A percentile compares a stretch with the other conserved stretches of the same genome.
These are phyloP conservation scores for Anisognathus igniventris DNA, from an alignment of 2,797 vertebrate species.

Conservation along the genomic window DNA sequence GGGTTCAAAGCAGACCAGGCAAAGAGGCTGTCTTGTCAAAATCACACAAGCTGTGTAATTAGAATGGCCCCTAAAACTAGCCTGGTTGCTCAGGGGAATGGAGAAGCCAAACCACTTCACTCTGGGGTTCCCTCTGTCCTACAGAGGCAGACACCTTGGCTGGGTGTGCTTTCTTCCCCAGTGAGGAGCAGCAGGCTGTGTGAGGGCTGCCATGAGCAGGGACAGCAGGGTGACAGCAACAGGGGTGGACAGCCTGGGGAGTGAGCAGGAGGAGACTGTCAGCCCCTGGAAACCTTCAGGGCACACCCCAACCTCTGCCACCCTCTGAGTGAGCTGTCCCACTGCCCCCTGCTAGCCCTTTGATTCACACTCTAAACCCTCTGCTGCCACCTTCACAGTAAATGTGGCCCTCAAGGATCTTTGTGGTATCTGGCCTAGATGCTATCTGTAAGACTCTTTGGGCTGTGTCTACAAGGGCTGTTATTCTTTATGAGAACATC, in stretches of 20 bases:
- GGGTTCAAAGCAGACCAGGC: not conserved
- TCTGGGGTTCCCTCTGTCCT: not conserved
- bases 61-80: not conserved
- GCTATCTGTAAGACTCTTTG: not conserved
- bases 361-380: not conserved
- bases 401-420: not conserved
- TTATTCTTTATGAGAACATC: not conserved
- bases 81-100: not conserved
- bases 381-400: rapidly evolving
- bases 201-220: rapidly evolving
- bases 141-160: not conserved
- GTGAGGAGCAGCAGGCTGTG: not conserved
- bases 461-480: rapidly evolving
- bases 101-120: not conserved
- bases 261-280: rapidly evolving
- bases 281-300: not conserved
- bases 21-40: not conserved
- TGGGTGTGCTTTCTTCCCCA: rapidly evolving
- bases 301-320: not conserved
- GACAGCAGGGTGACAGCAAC: not conserved
- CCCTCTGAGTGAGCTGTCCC: not conserved
- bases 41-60: not conserved
- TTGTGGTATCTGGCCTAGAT: not conserved
- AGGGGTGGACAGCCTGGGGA: not conserved
- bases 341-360: not conserved